Base-by-base conservation (phyloP, 1,140 invertebrate genomes). In the Tribolium madens region DNA sequence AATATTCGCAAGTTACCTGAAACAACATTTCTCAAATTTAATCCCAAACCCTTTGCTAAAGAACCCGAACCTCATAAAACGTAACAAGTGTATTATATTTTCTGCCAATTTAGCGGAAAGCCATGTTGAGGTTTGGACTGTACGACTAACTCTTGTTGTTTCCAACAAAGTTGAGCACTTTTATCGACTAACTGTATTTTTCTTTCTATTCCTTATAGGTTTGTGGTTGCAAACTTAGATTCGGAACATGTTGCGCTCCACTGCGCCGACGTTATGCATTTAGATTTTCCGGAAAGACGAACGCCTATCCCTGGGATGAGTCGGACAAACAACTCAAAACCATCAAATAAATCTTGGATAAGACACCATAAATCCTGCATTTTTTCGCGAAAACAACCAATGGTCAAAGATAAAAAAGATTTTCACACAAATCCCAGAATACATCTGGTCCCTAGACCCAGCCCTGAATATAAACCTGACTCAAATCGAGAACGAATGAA, bases 141-240 rank as follows among this genome's bases (percentile, higher is more conserved):
- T 14, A 13, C 70, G 21, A 72, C 42, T 33, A 72, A 72, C 50
- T 72, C 70, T 31, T 72, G 70, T 72, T 72, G 70, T 33, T 50
- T 26, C 18, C 21, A 52, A 52, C 46, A 31, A 48, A 50, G 42
- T 72, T 72, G 21, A 50, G 18, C 17, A 72, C 46, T 72, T 72
- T 72, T 52, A 72, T 72, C 70, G 70, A 72, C 70, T 64, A 64
- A 64, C 57, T 64, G 57, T 31, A 64, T 64, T 64, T 57, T 57
- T 64, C 57, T 72, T 72, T 52, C 46, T 48, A 72, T 72, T 72
- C 50, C 50, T 72, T 50, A 33, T 48, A 46, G 70, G 46, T 72
- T 72, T 50, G 70, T 17, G 70, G 70, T 72, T 50, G 70, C 70
- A 48, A 72, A 72, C n/a, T 72, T 50, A 15, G 70, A 48, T 72